A percentile compares a stretch with the other conserved stretches of the same genome.
Evolutionary conservation across 2,113 vertebrate species (phyloP).

Genomic region (Osmerus eperlanus): DNA sequence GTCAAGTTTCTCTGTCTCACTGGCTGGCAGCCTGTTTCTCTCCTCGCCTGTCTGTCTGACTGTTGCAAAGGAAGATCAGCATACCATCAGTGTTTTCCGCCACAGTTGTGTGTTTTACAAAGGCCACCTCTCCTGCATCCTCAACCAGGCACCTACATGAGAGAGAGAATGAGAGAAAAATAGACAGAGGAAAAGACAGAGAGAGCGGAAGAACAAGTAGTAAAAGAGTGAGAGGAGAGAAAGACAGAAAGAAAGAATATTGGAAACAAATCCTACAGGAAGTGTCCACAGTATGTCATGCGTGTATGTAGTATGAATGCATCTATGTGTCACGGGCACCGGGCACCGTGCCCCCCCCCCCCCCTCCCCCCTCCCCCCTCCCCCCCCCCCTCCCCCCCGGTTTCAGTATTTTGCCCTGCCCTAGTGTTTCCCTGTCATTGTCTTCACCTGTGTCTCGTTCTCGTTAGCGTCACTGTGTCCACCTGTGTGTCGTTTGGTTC

Average conservation of each 20-base stretch:
- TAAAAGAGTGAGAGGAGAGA: background rate
- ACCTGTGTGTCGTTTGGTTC: too few species aligned
- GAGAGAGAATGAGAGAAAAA: background rate
- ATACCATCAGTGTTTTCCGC: constrained; percentile 79
- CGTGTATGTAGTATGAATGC: background rate
- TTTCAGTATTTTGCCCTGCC: too few species aligned
- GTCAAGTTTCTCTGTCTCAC: background rate
- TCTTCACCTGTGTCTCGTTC: too few species aligned
- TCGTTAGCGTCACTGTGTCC: too few species aligned
- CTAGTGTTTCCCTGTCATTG: too few species aligned
- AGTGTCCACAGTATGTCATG: background rate
- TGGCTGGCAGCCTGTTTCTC: background rate
- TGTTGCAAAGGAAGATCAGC: too few species aligned
- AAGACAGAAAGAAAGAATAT: background rate
- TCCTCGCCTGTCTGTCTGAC: background rate
- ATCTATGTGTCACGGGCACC: too few species aligned
- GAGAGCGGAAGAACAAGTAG: background rate
- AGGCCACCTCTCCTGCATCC: constrained; percentile 79
- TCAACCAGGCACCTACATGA: constrained; percentile 79
- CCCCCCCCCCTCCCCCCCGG: too few species aligned
- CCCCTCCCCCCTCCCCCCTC: too few species aligned
- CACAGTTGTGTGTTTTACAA: constrained; percentile 85
- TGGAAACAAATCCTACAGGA: background rate
- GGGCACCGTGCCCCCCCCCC: too few species aligned
- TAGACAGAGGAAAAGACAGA: background rate